Percentiles rank a stretch among this genome's conserved stretches.
Evolutionary conservation across 2,888 invertebrate genomes (phyloP).

Genomic region (Agonopterix alstromeriana): DNA sequence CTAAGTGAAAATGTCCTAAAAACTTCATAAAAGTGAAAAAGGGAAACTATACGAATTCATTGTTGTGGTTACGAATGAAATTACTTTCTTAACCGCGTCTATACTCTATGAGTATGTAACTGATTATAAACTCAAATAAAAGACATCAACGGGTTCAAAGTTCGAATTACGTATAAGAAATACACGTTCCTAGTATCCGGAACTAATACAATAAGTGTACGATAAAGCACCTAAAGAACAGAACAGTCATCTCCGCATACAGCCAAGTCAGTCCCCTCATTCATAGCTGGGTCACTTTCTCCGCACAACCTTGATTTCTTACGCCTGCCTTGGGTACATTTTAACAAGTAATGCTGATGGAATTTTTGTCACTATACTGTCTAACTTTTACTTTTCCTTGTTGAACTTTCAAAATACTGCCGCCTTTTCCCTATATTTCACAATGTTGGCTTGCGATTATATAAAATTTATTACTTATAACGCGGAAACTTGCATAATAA

Average conservation of each 20-base stretch:
- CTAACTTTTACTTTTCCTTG: conserved; percentile 65
- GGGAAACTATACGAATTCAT: too few species aligned
- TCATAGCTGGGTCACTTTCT: conserved; percentile 66
- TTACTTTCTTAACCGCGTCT: too few species aligned
- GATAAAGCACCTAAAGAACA: conserved; percentile 27
- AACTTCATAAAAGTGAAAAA: too few species aligned
- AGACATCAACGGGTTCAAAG: neutral
- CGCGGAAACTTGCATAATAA: conserved; percentile 32
- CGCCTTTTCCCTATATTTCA: conserved; percentile 29
- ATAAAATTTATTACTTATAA: conserved; percentile 25
- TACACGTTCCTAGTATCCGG: conserved; percentile 7
- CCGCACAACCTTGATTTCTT: conserved; percentile 71
- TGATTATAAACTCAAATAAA: neutral
- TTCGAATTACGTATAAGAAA: neutral
- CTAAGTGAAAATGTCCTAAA: too few species aligned
- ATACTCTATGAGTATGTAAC: too few species aligned
- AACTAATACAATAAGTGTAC: conserved; percentile 14
- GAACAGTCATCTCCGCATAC: conserved; percentile 31
- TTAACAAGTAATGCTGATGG: conserved; percentile 37
- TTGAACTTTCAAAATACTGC: conserved; percentile 21
- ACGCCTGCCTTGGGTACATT: conserved; percentile 40
- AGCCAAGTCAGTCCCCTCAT: conserved; percentile 21
- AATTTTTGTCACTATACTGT: conserved; percentile 50
- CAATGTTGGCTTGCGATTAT: conserved; percentile 23
- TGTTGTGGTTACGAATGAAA: too few species aligned